phyloP scores from a whole-genome alignment of 2,113 vertebrate species.

The Triplophysa rosa region DNA sequence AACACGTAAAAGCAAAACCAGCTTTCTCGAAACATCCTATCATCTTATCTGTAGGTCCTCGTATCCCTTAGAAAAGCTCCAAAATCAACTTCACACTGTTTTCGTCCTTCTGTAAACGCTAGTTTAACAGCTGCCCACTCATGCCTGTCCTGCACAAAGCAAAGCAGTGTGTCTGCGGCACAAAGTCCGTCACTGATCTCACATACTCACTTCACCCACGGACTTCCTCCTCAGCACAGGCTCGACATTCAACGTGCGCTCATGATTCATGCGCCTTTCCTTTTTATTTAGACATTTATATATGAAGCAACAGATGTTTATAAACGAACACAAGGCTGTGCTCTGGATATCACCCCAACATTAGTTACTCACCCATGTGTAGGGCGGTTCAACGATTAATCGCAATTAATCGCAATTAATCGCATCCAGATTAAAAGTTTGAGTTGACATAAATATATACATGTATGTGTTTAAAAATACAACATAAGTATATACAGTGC shows the following conservation, averaged over 20 bases:
- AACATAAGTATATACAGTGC: no score
- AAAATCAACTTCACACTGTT: slow-evolving; percentile 36
- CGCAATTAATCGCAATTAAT: no score
- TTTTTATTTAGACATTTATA: slow-evolving; percentile 14
- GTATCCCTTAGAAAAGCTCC: background rate
- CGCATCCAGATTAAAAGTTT: no score
- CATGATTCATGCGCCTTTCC: slow-evolving; percentile 1
- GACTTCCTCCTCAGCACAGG: slow-evolving; percentile 15
- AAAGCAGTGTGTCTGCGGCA: slow-evolving; percentile 14
- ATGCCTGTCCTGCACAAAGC: slow-evolving; percentile 28
- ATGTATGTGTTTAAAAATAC: no score
- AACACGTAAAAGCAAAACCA: background rate
- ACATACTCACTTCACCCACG: slow-evolving; percentile 24
- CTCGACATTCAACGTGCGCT: slow-evolving; percentile 22
- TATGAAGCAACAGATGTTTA: background rate
- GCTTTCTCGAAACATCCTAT: background rate
- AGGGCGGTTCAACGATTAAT: no score
- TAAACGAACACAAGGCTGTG: background rate
- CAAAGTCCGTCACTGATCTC: slow-evolving; percentile 32
- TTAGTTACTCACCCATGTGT: no score
- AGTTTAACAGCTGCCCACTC: slow-evolving; percentile 42
- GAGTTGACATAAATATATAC: no score
- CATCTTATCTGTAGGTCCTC: background rate
- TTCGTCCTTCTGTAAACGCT: slow-evolving; percentile 24
- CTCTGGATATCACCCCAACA: no score